phyloP scores from a whole-genome alignment of 2,797 vertebrate genomes.

The Avahi laniger region DNA sequence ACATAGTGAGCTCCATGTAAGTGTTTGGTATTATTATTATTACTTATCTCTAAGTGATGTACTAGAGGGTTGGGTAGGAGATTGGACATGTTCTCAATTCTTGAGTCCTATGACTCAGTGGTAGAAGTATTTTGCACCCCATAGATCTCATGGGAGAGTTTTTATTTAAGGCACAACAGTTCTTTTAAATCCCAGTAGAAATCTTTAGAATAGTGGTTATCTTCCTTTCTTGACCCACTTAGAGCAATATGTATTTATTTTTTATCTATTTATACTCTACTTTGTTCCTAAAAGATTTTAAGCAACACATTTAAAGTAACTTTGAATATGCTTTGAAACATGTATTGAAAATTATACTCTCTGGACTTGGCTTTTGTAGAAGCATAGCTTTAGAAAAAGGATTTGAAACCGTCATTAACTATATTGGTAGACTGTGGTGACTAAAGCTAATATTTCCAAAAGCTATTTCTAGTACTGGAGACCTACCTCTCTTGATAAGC shows the following conservation, averaged over 20 bases:
- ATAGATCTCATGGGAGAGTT: not conserved
- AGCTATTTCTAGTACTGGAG: not conserved
- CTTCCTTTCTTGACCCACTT: conserved; percentile 1
- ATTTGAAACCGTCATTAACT: not conserved
- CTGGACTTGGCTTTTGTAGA: not conserved
- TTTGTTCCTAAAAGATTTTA: conserved; percentile 39
- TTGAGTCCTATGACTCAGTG: not conserved
- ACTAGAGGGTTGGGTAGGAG: not conserved
- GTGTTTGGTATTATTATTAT: not conserved
- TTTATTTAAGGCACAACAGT: not conserved
- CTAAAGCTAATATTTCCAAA: not conserved
- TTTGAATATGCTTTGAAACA: conserved; percentile 5
- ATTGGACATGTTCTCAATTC: not conserved
- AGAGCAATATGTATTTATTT: not conserved
- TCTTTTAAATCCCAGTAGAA: not conserved
- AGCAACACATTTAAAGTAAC: not conserved
- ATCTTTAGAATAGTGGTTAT: not conserved
- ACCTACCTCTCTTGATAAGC: not conserved
- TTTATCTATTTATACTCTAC: not conserved
- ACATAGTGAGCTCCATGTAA: not conserved
- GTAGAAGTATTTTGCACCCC: not conserved
- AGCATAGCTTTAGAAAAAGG: not conserved
- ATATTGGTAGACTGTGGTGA: not conserved
- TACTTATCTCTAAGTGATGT: not conserved
- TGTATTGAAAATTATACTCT: not conserved